A percentile compares a stretch with the other conserved stretches of the same genome.
These are phyloP conservation scores for Ylistrum balloti DNA, from an alignment of 1,140 invertebrate species.

Conservation along the genomic window DNA sequence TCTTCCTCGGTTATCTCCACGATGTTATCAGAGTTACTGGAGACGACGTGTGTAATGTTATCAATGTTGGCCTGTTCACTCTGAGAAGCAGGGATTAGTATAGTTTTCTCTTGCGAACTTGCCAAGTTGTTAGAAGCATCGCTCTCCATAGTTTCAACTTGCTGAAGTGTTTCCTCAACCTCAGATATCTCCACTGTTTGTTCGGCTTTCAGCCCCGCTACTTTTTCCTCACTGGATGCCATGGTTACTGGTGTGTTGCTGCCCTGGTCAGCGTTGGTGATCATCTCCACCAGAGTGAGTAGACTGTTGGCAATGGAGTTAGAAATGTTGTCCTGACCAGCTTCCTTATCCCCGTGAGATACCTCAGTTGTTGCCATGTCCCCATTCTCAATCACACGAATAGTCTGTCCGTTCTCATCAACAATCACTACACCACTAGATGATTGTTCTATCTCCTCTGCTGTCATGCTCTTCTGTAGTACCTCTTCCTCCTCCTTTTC, in stretches of 20 bases:
- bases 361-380: constrained; percentile 22
- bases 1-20: neutral
- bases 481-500: constrained; percentile 31
- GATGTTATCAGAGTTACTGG: neutral
- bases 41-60: neutral
- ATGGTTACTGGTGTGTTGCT: constrained; percentile 35
- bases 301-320: constrained; percentile 62
- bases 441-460: neutral
- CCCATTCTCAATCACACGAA: constrained; percentile 42
- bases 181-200: neutral
- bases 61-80: constrained; percentile 9
- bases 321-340: constrained; percentile 47
- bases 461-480: constrained; percentile 14
- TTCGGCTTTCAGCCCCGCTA: neutral
- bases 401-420: neutral
- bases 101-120: constrained; percentile 42
- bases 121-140: constrained; percentile 41
- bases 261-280: constrained; percentile 59
- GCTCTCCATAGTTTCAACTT: constrained; percentile 48
- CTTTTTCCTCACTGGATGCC: neutral
- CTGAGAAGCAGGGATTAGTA: constrained; percentile 37
- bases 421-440: neutral
- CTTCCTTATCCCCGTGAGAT: neutral
- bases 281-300: constrained; percentile 62
- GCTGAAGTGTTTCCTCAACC: constrained; percentile 42